These are phyloP conservation scores for Xestoiulus laeticollis DNA, from an alignment of 2,888 invertebrate genomes.

Conservation along the genomic window DNA sequence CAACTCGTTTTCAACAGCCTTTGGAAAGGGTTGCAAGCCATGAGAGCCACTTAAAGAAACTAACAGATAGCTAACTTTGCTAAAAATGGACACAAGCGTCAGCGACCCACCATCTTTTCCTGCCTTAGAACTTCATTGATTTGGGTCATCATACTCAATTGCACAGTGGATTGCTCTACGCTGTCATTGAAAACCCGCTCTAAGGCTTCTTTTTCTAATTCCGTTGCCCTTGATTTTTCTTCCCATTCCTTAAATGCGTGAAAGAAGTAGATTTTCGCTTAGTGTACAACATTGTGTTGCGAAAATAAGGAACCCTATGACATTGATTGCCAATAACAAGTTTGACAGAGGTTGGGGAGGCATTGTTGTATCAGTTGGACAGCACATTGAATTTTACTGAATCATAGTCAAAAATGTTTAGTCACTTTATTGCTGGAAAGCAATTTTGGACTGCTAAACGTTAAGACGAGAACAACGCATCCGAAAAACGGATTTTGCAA, in stretches of 20 bases:
- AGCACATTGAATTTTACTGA: no score
- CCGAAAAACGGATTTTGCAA: no score
- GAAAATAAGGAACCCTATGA: no score
- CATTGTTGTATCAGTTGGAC: no score
- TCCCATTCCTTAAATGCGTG: constrained; percentile 58
- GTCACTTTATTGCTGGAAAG: no score
- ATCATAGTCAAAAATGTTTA: no score
- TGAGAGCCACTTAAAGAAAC: not conserved
- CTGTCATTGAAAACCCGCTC: constrained; percentile 59
- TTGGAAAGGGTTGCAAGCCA: not conserved
- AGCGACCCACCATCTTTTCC: constrained; percentile 44
- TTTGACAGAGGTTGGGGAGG: no score
- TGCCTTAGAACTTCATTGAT: constrained; percentile 21
- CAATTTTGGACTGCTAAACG: no score
- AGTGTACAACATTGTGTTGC: not conserved
- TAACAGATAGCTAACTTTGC: not conserved
- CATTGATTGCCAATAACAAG: no score
- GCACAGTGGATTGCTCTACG: constrained; percentile 30
- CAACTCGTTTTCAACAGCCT: constrained; percentile 39
- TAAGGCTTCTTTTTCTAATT: constrained; percentile 61
- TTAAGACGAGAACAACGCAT: no score
- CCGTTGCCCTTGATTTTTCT: constrained; percentile 65
- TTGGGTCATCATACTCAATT: constrained; percentile 28
- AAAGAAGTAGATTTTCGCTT: constrained; percentile 35
- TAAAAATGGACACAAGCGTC: not conserved